phyloP scores from a whole-genome alignment of 2,888 invertebrate genomes.

The Pterostichus niger region DNA sequence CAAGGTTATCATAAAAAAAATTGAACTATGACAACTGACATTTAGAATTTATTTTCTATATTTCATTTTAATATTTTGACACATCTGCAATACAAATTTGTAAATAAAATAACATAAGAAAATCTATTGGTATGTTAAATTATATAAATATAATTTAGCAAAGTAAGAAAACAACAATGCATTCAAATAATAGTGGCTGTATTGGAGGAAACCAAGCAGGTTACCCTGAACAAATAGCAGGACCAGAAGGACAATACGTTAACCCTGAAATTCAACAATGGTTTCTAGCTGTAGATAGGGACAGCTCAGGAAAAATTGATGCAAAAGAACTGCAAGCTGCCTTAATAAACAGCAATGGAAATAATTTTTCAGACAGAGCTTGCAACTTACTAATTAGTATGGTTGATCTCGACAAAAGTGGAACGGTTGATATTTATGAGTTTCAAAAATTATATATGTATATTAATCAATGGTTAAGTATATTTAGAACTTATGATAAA shows the following conservation, averaged over 20 bases:
- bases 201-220: no score
- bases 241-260: slow-evolving; percentile 70
- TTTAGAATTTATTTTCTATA: no score
- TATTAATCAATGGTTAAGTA: slow-evolving; percentile 92
- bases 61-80: no score
- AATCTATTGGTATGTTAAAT: no score
- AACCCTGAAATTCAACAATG: slow-evolving; percentile 88
- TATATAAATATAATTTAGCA: no score
- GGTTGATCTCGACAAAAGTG: slow-evolving; percentile 92
- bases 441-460: slow-evolving; percentile 93
- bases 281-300: slow-evolving; percentile 86
- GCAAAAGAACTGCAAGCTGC: slow-evolving; percentile 88
- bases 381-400: slow-evolving; percentile 94
- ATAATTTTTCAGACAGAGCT: slow-evolving; percentile 89
- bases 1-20: no score
- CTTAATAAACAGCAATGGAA: slow-evolving; percentile 91
- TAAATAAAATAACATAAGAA: no score
- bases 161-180: no score
- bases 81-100: no score
- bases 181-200: no score
- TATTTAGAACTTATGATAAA: slow-evolving; percentile 91
- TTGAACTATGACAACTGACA: no score
- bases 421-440: slow-evolving; percentile 90
- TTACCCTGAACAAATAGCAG: no score
- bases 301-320: slow-evolving; percentile 90